Evolutionary conservation across 2,797 vertebrate species (phyloP).

Genomic region (Mus minutoides): DNA sequence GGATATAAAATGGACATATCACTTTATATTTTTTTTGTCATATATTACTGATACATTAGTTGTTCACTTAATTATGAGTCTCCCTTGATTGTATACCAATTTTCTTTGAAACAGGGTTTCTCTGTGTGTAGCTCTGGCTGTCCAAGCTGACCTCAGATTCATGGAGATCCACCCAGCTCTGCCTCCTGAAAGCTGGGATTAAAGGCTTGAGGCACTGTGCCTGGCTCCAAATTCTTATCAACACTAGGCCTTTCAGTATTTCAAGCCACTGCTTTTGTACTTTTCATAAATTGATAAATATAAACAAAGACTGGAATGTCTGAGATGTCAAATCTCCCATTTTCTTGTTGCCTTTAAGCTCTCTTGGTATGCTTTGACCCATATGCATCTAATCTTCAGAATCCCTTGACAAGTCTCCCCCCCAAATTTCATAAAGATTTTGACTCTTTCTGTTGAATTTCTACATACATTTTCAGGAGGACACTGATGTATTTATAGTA

Average conservation of each 20-base stretch:
- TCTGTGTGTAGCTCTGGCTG: too few relatives aligned
- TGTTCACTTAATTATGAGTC: neutral
- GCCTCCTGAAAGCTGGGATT: too few relatives aligned
- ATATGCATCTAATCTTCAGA: neutral
- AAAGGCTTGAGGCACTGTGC: too few relatives aligned
- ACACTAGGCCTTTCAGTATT: neutral
- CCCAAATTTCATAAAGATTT: neutral
- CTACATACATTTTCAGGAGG: neutral
- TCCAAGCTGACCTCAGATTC: too few relatives aligned
- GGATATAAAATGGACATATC: neutral
- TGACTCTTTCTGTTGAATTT: neutral
- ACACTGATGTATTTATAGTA: neutral
- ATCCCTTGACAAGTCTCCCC: neutral
- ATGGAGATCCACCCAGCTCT: too few relatives aligned
- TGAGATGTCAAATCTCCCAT: neutral
- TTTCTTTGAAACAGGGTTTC: neutral
- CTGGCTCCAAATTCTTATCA: neutral
- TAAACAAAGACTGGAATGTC: constrained; percentile 1
- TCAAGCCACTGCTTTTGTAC: neutral
- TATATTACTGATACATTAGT: neutral
- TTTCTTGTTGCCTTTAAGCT: neutral
- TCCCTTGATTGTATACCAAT: neutral
- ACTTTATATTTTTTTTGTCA: neutral
- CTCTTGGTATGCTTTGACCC: neutral
- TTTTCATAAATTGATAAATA: constrained; percentile 37